These are phyloP conservation scores for Apodemus speciosus DNA, from an alignment of 2,113 vertebrate species.

Conservation along the genomic window DNA sequence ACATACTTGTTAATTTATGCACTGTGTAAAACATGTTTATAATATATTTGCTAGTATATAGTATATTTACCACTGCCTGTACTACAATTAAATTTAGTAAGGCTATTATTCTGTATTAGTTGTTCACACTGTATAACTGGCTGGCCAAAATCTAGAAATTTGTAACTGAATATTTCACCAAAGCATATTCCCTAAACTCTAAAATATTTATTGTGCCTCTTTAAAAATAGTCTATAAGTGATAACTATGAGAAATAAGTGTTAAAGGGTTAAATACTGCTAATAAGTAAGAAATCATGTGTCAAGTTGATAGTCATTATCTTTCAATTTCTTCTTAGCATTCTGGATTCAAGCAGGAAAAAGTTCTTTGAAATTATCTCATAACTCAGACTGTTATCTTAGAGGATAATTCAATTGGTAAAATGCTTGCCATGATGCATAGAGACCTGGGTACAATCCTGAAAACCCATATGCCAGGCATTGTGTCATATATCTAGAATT, in stretches of 20 bases:
- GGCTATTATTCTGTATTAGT: background rate
- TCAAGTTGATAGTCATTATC: background rate
- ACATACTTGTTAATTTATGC: background rate
- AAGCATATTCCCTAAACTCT: background rate
- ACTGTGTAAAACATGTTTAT: background rate
- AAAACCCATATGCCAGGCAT: background rate
- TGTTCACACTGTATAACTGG: background rate
- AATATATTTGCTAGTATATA: background rate
- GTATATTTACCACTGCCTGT: background rate
- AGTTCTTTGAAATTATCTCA: conserved; percentile 23
- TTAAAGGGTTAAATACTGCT: conserved; percentile 52
- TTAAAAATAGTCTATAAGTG: conserved; percentile 48
- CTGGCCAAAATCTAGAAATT: background rate
- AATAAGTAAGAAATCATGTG: background rate
- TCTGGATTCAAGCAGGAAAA: conserved; percentile 16
- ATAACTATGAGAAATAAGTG: conserved; percentile 49
- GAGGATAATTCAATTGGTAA: background rate
- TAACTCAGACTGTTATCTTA: background rate
- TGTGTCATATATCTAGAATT: background rate
- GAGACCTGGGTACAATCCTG: background rate
- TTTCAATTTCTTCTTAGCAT: background rate
- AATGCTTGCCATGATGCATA: background rate
- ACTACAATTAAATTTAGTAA: background rate
- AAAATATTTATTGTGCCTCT: background rate
- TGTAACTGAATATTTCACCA: conserved; percentile 19